Evolutionary conservation across 2,888 invertebrate genomes (phyloP), one percentile per base, ranked within the genome.

Genomic region (Philonicus albiceps): DNA sequence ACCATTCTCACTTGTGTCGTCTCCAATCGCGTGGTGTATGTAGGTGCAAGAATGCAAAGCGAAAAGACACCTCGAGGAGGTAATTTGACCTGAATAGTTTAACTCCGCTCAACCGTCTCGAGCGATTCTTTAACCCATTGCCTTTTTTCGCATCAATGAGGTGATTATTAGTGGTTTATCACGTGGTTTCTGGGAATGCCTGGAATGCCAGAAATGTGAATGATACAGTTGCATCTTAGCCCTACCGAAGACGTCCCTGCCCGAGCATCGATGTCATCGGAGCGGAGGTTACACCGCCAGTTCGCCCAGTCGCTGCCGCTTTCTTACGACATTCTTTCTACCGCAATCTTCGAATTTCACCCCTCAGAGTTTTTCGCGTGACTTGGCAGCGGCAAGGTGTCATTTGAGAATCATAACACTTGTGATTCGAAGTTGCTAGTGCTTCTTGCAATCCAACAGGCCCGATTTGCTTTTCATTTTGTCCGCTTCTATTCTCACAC

Each of bases 331-430:
- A 81, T 81, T 55, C 81, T 22, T 81, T 22, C 30, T 81, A 64
- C 81, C 81, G 64, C 81, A 81, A 81, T 81, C 55, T 81, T 81
- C 81, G 55, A 81, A 81, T 81, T 81, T 81, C 81, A 81, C 64
- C 81, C 81, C 13, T 81, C 19, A 4, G 81, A 19, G n/a, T 81
- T 81, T 30, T 64, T 34, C 37, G 81, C 81, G 55, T 81, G 55
- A 64, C 81, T 81, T 81, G 6, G 34, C 55, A 81, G 7, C 55
- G 22, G 22, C 37, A 19, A 34, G 64, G 55, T 64, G 64, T 55
- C 55, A 81, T 81, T 81, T 64, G 81, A 81, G 81, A 81, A 81
- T 27, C 49, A 78, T n/a, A 43, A 43, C 78, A 49, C 49, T 49
- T 49, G 78, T 53, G 49, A 78, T 30, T 78, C 49, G 49, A 78